Evolutionary conservation across 2,888 invertebrate genomes (phyloP), one percentile per base, ranked within the genome.

Genomic region (Dascillus cervinus): DNA sequence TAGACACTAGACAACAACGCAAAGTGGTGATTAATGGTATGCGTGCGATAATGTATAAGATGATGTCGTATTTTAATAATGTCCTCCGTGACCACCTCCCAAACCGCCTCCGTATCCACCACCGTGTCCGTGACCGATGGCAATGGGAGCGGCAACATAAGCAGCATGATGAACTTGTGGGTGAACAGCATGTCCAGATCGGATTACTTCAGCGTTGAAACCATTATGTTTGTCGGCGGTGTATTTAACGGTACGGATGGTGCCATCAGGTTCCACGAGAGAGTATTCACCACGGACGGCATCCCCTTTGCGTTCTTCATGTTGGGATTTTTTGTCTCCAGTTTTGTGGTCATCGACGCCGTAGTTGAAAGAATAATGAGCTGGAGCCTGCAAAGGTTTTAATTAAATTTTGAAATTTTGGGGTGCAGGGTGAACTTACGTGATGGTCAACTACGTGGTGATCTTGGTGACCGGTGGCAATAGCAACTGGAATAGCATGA

Each of bases 231-330:
- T 70, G 44, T 75, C 75, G 13, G 75, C 76, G 50, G 70, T 72
- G 62, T 77, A 77, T 47, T 75, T 75, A 15, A 76, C 76, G 49
- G 72, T 75, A 56, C 76, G 68, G 55, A 65, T 62, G 31, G 74
- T 67, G 49, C 77, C 77, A 46, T 73, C 75, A 6, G 76, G 73
- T 46, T 77, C 75, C 21, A 73, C 60, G 3, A 77, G 66, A 46
- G 72, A 72, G 53, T 76, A 76, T 10, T 71, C 73, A 13, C 75
- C 76, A 53, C 70, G 67, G 23, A 77, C 76, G 17, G 70, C 56
- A 54, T 75, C 70, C 1, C 75, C 76, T 56, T 70, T 69, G 1
- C 67, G 64, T 21, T 60, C 53, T 52, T 71, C 72, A 37, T 68
- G 66, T 42, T 71, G 70, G 3, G 66, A 39, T 35, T 72, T 71